Base-by-base conservation (phyloP, 2,113 vertebrate species). In the Notothenia rossii region DNA sequence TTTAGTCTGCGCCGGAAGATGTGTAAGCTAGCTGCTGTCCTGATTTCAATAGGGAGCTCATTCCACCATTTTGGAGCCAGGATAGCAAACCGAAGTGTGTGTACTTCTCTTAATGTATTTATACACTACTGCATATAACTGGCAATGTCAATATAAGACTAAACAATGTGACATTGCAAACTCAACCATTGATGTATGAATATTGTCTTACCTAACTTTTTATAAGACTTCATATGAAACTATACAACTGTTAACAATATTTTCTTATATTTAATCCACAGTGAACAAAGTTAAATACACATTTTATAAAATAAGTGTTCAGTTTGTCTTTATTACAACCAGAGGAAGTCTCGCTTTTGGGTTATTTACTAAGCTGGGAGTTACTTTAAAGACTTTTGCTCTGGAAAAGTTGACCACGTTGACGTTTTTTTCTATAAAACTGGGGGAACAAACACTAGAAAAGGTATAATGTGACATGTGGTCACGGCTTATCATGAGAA, bases 281-380 rank as follows among this genome's bases (percentile, higher is more conserved):
- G n/a, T 65, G 45, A 81, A 72, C 17, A 68, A 61, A 61, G 15
- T 40, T 10, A 43, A 67, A 58, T 54, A 53, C 43, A 85, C 10
- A 65, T 2, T 77, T 59, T 71, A 40, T 36, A 62, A 67, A 77
- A 2, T 12, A 75, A 63, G 29, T 55, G 7, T 68, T 36, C 17
- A 67, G 12, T 46, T 73, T 72, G 49, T 68, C 15, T 46, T 77
- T 61, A 45, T 67, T 79, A 50, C 1, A 50, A 45, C 33, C 40
- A 40, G 29, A 20, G 0, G 1, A 66, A 11, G 25, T 55, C 51
- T 29, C 29, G 29, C 29, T 29, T 29, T 3, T 29, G 29, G 29
- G 29, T 3, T 29, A 25, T 3, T 29, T 29, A 29, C 29, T 29
- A 13, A 14, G n/a, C 5, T 4, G 15, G 15, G 33, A 33, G 33